phyloP scores from a whole-genome alignment of 2,113 vertebrate species.

The Helogale parvula region DNA sequence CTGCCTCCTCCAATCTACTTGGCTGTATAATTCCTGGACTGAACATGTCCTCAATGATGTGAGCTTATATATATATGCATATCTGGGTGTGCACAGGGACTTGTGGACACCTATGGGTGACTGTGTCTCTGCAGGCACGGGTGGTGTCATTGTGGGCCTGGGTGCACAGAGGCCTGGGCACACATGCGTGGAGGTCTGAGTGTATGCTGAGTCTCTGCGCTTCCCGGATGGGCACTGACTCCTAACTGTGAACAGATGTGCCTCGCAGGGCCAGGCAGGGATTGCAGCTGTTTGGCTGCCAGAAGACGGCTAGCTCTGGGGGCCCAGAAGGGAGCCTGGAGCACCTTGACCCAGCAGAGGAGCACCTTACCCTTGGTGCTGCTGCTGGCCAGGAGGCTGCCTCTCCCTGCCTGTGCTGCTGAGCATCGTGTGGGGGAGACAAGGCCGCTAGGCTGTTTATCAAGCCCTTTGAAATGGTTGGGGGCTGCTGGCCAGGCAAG shows the following conservation, averaged over 20 bases:
- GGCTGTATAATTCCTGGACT: not conserved
- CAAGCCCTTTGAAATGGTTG: constrained; percentile 85
- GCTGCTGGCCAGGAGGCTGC: constrained; percentile 80
- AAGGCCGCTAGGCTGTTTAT: constrained; percentile 86
- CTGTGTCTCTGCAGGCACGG: not conserved
- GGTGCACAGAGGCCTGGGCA: not conserved
- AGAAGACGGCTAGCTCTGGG: constrained; percentile 79
- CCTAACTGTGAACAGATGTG: constrained; percentile 86
- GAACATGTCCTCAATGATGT: not conserved
- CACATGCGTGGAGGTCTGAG: accelerated
- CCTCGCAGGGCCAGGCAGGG: constrained; percentile 68
- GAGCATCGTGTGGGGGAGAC: constrained; percentile 84
- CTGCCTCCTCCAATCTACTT: not conserved
- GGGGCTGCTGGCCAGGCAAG: constrained; percentile 76
- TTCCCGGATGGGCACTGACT: constrained; percentile 81
- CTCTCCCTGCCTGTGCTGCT: constrained; percentile 77
- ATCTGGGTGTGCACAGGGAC: not conserved
- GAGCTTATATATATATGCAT: accelerated
- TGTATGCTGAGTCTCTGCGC: not conserved
- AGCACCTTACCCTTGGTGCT: constrained; percentile 85
- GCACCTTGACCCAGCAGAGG: constrained; percentile 88
- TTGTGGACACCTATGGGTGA: not conserved
- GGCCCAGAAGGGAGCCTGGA: constrained; percentile 80
- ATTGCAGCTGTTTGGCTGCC: constrained; percentile 81
- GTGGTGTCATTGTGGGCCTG: not conserved